Conservation (phyloP, 2,888 invertebrate species). For the Uloborus plumipes region DNA sequence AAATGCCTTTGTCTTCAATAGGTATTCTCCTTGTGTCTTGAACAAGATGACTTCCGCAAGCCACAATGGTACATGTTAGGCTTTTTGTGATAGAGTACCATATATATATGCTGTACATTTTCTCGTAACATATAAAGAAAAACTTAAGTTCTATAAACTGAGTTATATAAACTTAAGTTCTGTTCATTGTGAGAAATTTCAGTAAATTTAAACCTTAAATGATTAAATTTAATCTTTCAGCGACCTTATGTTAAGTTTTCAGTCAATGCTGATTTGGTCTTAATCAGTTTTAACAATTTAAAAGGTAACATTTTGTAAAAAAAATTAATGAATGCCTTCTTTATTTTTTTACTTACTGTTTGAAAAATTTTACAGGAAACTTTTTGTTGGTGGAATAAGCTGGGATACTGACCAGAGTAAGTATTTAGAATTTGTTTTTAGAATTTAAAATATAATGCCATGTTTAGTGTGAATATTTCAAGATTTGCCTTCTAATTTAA, state of each 20-base stretch:
- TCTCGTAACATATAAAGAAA: background rate
- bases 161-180: background rate
- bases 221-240: slow-evolving; percentile 50
- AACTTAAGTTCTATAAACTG: background rate
- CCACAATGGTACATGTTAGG: slow-evolving; percentile 63
- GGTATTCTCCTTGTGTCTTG: slow-evolving; percentile 42
- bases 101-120: slow-evolving; percentile 40
- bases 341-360: background rate
- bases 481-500: no score
- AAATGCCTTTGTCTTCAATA: slow-evolving; percentile 59
- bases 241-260: slow-evolving; percentile 49
- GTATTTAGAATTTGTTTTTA: no score
- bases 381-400: slow-evolving; percentile 97
- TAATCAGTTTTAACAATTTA: slow-evolving; percentile 18
- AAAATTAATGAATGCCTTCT: background rate
- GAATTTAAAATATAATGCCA: no score
- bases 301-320: slow-evolving; percentile 42
- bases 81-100: slow-evolving; percentile 60
- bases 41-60: slow-evolving; percentile 39
- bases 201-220: background rate
- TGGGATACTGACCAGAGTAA: slow-evolving; percentile 99
- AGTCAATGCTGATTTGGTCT: slow-evolving; percentile 54
- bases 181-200: background rate
- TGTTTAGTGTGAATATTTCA: no score
- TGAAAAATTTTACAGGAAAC: slow-evolving; percentile 82